phyloP scores from a whole-genome alignment of 1,140 invertebrate species.

The Ylistrum balloti region DNA sequence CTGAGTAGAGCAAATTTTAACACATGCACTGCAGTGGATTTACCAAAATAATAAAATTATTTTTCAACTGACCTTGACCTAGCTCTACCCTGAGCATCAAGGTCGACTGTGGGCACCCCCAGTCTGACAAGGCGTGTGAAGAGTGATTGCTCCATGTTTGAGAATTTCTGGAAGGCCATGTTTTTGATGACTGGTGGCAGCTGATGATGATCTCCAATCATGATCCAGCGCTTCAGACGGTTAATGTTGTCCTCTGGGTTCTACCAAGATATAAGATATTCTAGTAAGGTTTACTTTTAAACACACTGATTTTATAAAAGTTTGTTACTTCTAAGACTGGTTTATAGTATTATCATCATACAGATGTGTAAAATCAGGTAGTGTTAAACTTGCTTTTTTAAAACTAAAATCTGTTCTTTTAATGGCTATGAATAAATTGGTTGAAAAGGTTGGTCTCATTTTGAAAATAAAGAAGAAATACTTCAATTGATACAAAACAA shows the following conservation, averaged over 20 bases:
- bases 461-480: no score
- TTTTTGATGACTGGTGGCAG: slow-evolving; percentile 99
- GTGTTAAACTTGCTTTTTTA: no score
- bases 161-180: slow-evolving; percentile 99
- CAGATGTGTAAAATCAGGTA: no score
- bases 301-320: no score
- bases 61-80: slow-evolving; percentile 87
- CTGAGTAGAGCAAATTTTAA: no score
- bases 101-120: slow-evolving; percentile 97
- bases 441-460: no score
- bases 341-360: no score
- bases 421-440: no score
- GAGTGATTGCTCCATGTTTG: slow-evolving; percentile 99
- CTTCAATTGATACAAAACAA: no score
- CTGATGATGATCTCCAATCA: slow-evolving; percentile 99
- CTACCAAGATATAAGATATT: slow-evolving; percentile 68
- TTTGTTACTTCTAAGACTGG: no score
- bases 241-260: slow-evolving; percentile 98
- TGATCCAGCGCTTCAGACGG: slow-evolving; percentile 99
- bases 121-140: slow-evolving; percentile 98
- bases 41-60: not conserved
- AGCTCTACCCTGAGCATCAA: slow-evolving; percentile 98
- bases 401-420: no score
- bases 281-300: not conserved
- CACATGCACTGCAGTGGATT: no score